These are phyloP conservation scores for Eulemur rufifrons DNA, from an alignment of 2,113 vertebrate genomes.

Conservation along the genomic window DNA sequence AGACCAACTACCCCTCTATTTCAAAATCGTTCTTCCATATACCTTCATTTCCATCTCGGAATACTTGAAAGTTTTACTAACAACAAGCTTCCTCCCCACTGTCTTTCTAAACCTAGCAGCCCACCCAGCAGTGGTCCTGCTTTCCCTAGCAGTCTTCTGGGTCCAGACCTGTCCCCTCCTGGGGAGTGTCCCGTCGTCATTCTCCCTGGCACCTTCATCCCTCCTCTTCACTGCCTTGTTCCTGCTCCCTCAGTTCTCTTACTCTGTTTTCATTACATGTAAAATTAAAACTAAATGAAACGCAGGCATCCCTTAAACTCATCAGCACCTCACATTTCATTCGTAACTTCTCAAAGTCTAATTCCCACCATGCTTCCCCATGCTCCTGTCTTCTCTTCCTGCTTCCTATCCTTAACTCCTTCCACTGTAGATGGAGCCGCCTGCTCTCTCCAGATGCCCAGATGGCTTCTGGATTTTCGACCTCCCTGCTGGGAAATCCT, in stretches of 20 bases:
- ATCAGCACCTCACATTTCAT: not conserved
- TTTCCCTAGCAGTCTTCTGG: not conserved
- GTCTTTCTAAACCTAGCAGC: not conserved
- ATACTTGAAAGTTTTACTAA: not conserved
- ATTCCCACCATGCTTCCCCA: not conserved
- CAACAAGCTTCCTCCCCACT: not conserved
- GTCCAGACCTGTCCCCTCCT: not conserved
- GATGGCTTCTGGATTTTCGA: not conserved
- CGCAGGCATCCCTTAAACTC: not conserved
- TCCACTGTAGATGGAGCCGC: not conserved
- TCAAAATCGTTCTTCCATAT: not conserved
- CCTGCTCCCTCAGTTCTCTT: no score
- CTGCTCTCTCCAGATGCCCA: not conserved
- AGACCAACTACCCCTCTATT: not conserved
- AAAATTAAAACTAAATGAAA: not conserved
- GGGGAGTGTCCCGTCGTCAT: rapidly evolving
- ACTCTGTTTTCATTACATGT: not conserved
- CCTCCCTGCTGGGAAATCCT: rapidly evolving
- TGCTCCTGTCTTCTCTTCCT: not conserved
- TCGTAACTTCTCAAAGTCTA: not conserved
- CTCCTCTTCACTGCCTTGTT: not conserved
- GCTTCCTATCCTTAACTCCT: not conserved
- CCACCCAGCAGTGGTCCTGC: not conserved
- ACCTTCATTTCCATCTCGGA: not conserved
- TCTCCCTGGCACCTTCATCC: no score